These are phyloP conservation scores for Cichladusa arquata DNA, from an alignment of 2,113 vertebrate species.

Conservation along the genomic window DNA sequence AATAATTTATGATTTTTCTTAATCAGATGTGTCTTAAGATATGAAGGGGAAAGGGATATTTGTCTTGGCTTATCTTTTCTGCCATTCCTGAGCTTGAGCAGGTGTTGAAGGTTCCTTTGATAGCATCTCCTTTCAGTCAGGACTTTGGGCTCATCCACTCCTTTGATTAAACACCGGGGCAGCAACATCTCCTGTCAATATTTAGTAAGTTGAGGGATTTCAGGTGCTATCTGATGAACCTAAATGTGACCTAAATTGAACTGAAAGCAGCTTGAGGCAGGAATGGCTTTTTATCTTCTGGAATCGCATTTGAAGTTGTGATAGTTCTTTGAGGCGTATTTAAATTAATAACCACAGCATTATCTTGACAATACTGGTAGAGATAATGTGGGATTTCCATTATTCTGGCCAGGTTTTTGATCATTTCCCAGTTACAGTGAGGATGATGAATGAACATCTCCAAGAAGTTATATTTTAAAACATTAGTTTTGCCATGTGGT, in stretches of 20 bases:
- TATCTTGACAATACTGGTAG: slow-evolving; percentile 27
- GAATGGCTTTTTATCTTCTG: slow-evolving; percentile 47
- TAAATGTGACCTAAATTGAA: slow-evolving; percentile 36
- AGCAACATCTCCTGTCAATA: slow-evolving; percentile 7
- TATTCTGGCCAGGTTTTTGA: slow-evolving; percentile 11
- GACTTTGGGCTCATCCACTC: background rate
- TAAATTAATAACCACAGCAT: slow-evolving; percentile 56
- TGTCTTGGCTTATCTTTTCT: background rate
- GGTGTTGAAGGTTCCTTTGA: slow-evolving; percentile 13
- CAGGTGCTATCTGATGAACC: background rate
- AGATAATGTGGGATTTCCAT: slow-evolving; percentile 35
- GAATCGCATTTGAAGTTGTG: slow-evolving; percentile 35
- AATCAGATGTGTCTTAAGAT: background rate
- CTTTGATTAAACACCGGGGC: slow-evolving; percentile 7
- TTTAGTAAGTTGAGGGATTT: slow-evolving; percentile 18
- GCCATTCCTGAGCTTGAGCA: background rate
- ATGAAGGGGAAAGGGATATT: background rate
- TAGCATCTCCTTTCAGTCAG: background rate
- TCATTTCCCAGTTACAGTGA: slow-evolving; percentile 18
- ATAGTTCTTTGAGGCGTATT: slow-evolving; percentile 32
- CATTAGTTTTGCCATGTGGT: slow-evolving; percentile 40
- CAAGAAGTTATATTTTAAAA: slow-evolving; percentile 30
- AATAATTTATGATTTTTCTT: background rate
- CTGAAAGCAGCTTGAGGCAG: slow-evolving; percentile 36
- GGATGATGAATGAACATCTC: slow-evolving; percentile 18